Base-by-base conservation (phyloP, 1,140 invertebrate species). In the Parapsyche elsis region DNA sequence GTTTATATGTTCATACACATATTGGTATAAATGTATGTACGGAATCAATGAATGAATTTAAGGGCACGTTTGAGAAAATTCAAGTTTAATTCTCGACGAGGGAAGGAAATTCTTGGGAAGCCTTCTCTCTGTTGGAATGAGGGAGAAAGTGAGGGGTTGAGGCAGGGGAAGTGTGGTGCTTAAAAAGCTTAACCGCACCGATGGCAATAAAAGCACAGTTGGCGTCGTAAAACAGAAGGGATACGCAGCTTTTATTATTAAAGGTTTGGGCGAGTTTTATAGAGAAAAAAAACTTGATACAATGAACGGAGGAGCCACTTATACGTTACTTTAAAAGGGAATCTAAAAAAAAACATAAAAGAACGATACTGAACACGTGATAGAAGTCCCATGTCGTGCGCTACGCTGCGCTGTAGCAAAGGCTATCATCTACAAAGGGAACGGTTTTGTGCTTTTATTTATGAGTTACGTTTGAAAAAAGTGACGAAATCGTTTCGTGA, bases 171-270 rank as follows among this genome's bases (percentile, higher is more conserved):
- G 30, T 38, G 30, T 38, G 1, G 49, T 12, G 49, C 49, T 16
- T 53, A 14, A 67, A 67, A 67, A 30, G 64, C 64, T 12, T 19
- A 67, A 67, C 64, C 64, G 64, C 64, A 23, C 21, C 64, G 64
- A 67, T 30, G 64, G 64, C 64, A 67, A 67, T 67, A 67, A 67
- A 67, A 26, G 21, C 64, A 26, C 64, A 67, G 21, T 67, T 24
- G 64, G 23, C 19, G 10, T 67, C 64, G 64, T 67, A 67, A 67
- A 67, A 67, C 21, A 67, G 49, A 67, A 30, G 64, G 64, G 24
- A 67, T 67, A 9, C 23, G 64, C 24, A 23, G 64, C 9, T 67
- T 61, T 67, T 67, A 67, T 67, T 67, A 67, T 67, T 67, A 26
- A 67, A 67, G 64, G 64, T 67, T 67, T 67, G 64, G 64, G 12